Conservation (phyloP, 2,888 invertebrate species). For the Eupithecia exiguata region DNA sequence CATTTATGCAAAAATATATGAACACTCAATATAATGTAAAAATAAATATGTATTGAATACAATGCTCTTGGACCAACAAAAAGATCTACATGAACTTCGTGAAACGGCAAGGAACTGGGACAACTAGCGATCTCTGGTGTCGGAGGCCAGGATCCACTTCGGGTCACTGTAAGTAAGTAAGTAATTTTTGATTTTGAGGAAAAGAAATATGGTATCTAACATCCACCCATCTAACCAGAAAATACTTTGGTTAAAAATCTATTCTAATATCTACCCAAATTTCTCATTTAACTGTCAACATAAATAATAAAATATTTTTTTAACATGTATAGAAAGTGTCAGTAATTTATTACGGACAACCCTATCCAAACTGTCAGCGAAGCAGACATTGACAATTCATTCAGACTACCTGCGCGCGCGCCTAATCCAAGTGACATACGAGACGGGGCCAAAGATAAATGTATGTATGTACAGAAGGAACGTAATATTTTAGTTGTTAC, state of each 20-base stretch:
- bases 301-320: no score
- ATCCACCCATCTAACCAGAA: background rate
- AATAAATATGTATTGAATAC: no score
- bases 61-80: no score
- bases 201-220: background rate
- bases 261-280: background rate
- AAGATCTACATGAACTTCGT: no score
- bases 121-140: no score
- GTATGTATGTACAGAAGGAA: background rate
- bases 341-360: conserved; percentile 48
- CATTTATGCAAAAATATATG: background rate
- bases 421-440: conserved; percentile 78
- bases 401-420: conserved; percentile 81
- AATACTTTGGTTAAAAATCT: background rate
- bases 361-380: conserved; percentile 70
- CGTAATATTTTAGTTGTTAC: background rate
- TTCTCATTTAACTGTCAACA: background rate
- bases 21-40: no score
- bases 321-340: background rate
- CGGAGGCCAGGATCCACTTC: no score
- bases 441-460: conserved; percentile 64
- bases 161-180: no score
- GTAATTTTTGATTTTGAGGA: no score
- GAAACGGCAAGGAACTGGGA: no score
- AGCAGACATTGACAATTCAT: conserved; percentile 80